These are phyloP conservation scores for Lutraria rhynchaena DNA, from an alignment of 1,140 invertebrate genomes.

Conservation along the genomic window DNA sequence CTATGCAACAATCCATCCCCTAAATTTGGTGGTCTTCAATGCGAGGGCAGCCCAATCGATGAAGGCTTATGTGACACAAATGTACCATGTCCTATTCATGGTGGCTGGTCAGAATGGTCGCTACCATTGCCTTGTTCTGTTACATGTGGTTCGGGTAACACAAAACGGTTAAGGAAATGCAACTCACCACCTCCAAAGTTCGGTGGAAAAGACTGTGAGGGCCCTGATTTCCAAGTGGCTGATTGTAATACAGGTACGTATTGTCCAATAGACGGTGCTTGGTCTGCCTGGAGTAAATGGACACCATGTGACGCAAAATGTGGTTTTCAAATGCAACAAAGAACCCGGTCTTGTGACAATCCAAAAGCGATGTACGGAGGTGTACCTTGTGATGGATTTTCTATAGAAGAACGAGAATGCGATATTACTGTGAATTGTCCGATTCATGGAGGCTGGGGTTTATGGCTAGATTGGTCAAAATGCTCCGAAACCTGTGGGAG, in stretches of 20 bases:
- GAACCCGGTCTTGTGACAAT: slow-evolving; percentile 86
- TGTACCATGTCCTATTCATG: slow-evolving; percentile 80
- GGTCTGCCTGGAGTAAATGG: slow-evolving; percentile 63
- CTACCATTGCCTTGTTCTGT: slow-evolving; percentile 61
- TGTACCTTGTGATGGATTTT: slow-evolving; percentile 85
- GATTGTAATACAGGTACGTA: slow-evolving; percentile 60
- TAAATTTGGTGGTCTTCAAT: slow-evolving; percentile 76
- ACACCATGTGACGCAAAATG: slow-evolving; percentile 55
- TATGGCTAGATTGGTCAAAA: slow-evolving; percentile 72
- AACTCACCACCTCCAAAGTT: slow-evolving; percentile 66
- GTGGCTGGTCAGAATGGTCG: slow-evolving; percentile 65
- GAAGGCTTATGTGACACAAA: slow-evolving; percentile 68
- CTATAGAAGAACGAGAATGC: slow-evolving; percentile 43
- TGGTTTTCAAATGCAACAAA: slow-evolving; percentile 59
- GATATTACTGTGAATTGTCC: slow-evolving; percentile 67
- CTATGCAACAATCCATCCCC: slow-evolving; percentile 75
- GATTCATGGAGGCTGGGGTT: slow-evolving; percentile 79
- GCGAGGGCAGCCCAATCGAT: slow-evolving; percentile 68
- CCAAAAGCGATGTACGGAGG: slow-evolving; percentile 86
- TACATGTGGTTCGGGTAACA: slow-evolving; percentile 60
- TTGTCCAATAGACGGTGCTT: slow-evolving; percentile 58
- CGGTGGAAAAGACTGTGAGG: slow-evolving; percentile 72
- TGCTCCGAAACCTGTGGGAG: slow-evolving; percentile 69
- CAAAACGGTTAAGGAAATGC: slow-evolving; percentile 62
- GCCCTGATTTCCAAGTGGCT: slow-evolving; percentile 52